These are phyloP conservation scores for Nothobranchius furzeri DNA, from an alignment of 2,113 vertebrate species.

Conservation along the genomic window DNA sequence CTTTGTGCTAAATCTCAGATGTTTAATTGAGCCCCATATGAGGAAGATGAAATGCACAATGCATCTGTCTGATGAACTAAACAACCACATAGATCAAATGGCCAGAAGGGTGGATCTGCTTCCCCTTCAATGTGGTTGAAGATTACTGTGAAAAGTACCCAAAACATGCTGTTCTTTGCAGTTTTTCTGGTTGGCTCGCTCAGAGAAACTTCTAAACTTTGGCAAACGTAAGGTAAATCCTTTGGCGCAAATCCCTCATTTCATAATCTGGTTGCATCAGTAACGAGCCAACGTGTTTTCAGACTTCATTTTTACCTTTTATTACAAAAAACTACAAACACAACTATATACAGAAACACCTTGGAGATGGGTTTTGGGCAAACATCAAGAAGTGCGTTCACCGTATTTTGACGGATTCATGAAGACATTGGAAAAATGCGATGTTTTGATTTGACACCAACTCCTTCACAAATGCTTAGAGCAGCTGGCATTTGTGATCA, in stretches of 20 bases:
- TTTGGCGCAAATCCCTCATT: neutral
- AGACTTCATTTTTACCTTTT: conserved; percentile 19
- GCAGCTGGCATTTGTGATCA: neutral
- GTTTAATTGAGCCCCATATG: neutral
- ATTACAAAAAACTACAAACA: conserved; percentile 47
- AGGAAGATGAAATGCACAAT: neutral
- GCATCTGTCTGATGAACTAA: neutral
- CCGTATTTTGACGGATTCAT: neutral
- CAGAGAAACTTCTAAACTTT: no score
- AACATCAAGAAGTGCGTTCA: conserved; percentile 11
- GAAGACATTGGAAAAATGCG: conserved; percentile 37
- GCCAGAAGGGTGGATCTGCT: no score
- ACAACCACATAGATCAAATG: neutral
- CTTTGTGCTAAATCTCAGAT: no score
- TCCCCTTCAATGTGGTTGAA: neutral
- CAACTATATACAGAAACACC: conserved; percentile 41
- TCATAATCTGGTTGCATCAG: neutral
- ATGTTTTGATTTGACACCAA: neutral
- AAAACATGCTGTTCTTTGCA: no score
- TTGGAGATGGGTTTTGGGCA: neutral
- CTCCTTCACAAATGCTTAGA: neutral
- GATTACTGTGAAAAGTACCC: neutral
- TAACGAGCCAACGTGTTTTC: conserved; percentile 11
- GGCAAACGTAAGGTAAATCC: no score
- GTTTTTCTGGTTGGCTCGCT: no score